Evolutionary conservation across 2,797 vertebrate species (phyloP).

Genomic region (Meda fulgida): DNA sequence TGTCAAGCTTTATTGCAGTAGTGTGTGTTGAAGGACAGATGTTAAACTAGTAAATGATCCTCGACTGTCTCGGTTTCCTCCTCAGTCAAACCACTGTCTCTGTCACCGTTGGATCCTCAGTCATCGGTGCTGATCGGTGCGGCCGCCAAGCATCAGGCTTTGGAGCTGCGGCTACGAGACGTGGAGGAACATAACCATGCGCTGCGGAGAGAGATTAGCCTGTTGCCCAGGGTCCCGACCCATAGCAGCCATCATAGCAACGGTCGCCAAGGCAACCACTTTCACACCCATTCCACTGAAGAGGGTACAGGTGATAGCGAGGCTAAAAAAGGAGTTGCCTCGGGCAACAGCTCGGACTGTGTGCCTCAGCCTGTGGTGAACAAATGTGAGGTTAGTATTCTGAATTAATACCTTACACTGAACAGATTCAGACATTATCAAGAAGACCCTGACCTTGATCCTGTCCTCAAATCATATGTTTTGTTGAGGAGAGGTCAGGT

Average conservation of each 20-base stretch:
- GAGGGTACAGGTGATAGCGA: slow-evolving; percentile 93
- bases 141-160: slow-evolving; percentile 82
- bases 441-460: not conserved
- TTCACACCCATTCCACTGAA: slow-evolving; percentile 87
- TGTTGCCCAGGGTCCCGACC: slow-evolving; percentile 76
- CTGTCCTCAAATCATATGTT: not conserved
- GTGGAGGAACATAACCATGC: slow-evolving; percentile 94
- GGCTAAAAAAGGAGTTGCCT: slow-evolving; percentile 81
- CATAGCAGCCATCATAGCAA: slow-evolving; percentile 47
- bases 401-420: not conserved
- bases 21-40: not conserved
- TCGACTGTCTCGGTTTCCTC: slow-evolving; percentile 15
- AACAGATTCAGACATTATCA: slow-evolving; percentile 4
- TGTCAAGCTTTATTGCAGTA: not conserved
- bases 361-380: slow-evolving; percentile 92
- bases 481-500: not conserved
- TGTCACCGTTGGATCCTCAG: slow-evolving; percentile 89
- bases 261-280: slow-evolving; percentile 79
- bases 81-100: slow-evolving; percentile 91
- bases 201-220: slow-evolving; percentile 89
- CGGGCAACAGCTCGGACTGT: slow-evolving; percentile 91
- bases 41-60: not conserved
- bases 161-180: slow-evolving; percentile 90
- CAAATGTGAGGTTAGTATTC: slow-evolving; percentile 91
- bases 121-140: slow-evolving; percentile 79